A percentile compares a stretch with the other conserved stretches of the same genome.
phyloP scores from a whole-genome alignment of 2,797 vertebrate genomes.

The Poeciliopsis infans region DNA sequence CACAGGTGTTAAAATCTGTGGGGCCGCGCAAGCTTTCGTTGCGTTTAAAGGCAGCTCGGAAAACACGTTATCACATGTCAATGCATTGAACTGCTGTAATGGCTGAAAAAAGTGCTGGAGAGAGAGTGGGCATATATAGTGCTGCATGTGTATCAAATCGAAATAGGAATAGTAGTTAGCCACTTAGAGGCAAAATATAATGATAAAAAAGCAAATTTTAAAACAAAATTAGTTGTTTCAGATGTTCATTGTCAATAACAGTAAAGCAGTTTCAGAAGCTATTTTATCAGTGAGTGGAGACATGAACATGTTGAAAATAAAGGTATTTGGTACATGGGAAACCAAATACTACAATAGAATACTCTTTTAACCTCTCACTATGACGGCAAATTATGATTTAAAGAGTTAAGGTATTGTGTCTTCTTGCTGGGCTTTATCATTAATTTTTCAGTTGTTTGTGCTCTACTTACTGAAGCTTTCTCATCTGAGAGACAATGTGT shows the following conservation, averaged over 20 bases:
- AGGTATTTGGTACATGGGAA: background rate
- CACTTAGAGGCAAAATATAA: no score
- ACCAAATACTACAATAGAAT: background rate
- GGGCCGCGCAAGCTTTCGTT: no score
- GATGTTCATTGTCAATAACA: background rate
- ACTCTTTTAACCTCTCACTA: background rate
- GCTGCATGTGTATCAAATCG: no score
- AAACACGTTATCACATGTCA: no score
- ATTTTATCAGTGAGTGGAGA: background rate
- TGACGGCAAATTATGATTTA: background rate
- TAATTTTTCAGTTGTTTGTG: slow-evolving; percentile 29
- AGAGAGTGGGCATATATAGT: no score
- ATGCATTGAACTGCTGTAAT: no score
- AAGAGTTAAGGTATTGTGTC: slow-evolving; percentile 14
- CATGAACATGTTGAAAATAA: background rate
- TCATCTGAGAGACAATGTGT: slow-evolving; percentile 28
- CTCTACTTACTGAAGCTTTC: slow-evolving; percentile 27
- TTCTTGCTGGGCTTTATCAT: slow-evolving; percentile 2
- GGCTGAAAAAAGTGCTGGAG: no score
- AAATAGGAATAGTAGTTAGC: no score
- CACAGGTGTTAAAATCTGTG: no score
- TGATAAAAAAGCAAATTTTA: no score
- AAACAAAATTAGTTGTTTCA: background rate
- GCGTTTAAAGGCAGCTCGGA: no score
- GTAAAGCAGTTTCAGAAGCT: background rate